Base-by-base conservation (phyloP, 2,888 invertebrate genomes). In the Leucoptera coffeella region DNA sequence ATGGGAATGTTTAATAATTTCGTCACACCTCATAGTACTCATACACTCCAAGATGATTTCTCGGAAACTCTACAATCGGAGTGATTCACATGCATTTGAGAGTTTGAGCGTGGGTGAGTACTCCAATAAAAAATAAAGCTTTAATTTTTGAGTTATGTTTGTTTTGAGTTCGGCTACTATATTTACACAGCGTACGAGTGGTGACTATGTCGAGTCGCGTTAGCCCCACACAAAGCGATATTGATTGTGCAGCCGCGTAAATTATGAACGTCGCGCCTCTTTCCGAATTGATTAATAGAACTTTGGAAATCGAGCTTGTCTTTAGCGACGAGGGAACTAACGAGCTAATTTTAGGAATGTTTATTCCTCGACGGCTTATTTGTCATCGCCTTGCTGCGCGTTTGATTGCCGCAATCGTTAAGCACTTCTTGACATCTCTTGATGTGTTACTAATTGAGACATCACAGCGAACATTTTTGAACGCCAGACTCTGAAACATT, bases 201-300 rank as follows among this genome's bases (percentile, higher is more conserved):
- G 37, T 39, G 42, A 45, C n/a, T n/a, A 51, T 54, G 58, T 49
- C 50, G 55, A 55, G 54, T 45, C 43, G 43, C 36, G 43, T 48
- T 45, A 47, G 65, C 64, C 65, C 65, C 67, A 67, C 69, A 62
- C 67, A 57, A 59, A 57, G 62, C 47, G 48, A 50, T 54, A 60
- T 61, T 61, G 57, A 62, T 60, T 38, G 53, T 39, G 47, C 35
- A 39, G 43, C 43, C 51, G 50, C 45, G 45, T 54, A 52, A 61
- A 60, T 59, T 61, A 59, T 55, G 48, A 54, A 47, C 41, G 33
- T 13, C 42, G 57, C 42, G 60, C 59, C 41, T 59, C 41, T 54
- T 62, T 55, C 46, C 38, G 45, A 58, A 64, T 64, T 67, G 65
- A 69, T 67, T 65, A 67, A 69, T 69, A 61, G 55, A 55, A 38